Evolutionary conservation across 2,113 vertebrate species (phyloP), one percentile per base, ranked within the genome.

Genomic region (Aspiorhynchus laticeps): DNA sequence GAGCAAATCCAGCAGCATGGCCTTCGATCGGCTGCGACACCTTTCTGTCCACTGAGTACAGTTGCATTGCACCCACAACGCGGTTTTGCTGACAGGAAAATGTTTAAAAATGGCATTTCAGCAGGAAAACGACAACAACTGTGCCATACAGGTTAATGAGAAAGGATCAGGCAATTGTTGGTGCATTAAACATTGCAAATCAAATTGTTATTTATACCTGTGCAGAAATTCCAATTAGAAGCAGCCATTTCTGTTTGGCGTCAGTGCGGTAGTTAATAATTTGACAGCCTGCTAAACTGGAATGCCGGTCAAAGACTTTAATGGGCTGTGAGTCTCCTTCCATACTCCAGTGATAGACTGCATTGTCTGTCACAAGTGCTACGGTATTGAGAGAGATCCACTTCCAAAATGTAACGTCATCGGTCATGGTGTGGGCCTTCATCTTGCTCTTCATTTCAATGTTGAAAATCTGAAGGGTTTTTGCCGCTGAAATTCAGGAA

Each of bases 401-500:
- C 90, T 99, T 99, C 98, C 98, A 99, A 92, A 99, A 99, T 85
- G 98, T 99, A 93, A 99, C 98, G 31, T 99, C 98, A 48, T 99
- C 98, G 0, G 98, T 99, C 98, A 99, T 99, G 14, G 98, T 99
- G 90, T 99, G 98, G 89, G 98, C 98, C 94, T 99, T 99, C 98
- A 99, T 99, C 95, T 99, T 99, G 94, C 98, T 99, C 96, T 99
- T 99, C 98, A 99, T 99, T 93, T 99, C 98, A 85, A 99, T 99
- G 93, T 99, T 99, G 92, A 99, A 99, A 94, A 99, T 99, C 91
- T 99, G 98, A 93, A 99, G 97, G 9, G 98, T 99, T 95, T 99
- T 99, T 87, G 97, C 98, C 87, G 98, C 98, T 99, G 94, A 90
- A 95, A 97, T 51, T 59, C 53, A 86, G 24, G 88, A 82, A 89